phyloP scores from a whole-genome alignment of 2,888 invertebrate genomes.

The Standfussiana lucernea region DNA sequence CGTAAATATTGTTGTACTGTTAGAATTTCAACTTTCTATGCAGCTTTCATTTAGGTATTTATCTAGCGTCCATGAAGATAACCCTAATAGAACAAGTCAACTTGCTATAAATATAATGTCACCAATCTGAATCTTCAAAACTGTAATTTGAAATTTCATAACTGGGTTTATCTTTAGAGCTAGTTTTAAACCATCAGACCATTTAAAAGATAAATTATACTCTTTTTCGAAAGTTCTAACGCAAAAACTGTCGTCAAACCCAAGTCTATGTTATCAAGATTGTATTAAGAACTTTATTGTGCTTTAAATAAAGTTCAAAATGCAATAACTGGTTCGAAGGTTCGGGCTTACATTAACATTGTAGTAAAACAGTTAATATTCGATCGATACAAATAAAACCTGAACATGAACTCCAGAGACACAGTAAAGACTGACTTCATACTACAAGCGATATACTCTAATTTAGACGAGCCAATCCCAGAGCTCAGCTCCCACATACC shows the following conservation, averaged over 20 bases:
- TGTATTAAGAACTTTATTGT: not conserved
- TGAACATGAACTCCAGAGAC: slow-evolving; percentile 82
- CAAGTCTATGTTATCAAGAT: not conserved
- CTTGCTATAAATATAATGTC: not conserved
- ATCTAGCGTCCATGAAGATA: not conserved
- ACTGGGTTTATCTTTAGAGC: not conserved
- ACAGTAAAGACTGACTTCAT: slow-evolving; percentile 90
- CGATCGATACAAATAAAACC: slow-evolving; percentile 37
- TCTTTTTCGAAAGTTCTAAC: not conserved
- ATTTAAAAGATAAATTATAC: not conserved
- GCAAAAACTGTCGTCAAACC: not conserved
- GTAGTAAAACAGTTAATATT: not conserved
- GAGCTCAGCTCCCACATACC: slow-evolving; percentile 60
- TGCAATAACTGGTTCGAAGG: not conserved
- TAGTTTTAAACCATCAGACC: not conserved
- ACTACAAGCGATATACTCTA: slow-evolving; percentile 88
- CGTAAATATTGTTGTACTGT: not conserved
- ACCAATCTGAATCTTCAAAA: not conserved
- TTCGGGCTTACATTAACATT: not conserved
- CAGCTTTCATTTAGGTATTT: not conserved
- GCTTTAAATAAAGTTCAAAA: not conserved
- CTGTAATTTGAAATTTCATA: not conserved
- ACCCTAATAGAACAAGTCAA: not conserved
- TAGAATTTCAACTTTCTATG: not conserved
- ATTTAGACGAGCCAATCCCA: slow-evolving; percentile 83